phyloP scores from a whole-genome alignment of 2,888 invertebrate genomes.

The Conistra vaccinii region DNA sequence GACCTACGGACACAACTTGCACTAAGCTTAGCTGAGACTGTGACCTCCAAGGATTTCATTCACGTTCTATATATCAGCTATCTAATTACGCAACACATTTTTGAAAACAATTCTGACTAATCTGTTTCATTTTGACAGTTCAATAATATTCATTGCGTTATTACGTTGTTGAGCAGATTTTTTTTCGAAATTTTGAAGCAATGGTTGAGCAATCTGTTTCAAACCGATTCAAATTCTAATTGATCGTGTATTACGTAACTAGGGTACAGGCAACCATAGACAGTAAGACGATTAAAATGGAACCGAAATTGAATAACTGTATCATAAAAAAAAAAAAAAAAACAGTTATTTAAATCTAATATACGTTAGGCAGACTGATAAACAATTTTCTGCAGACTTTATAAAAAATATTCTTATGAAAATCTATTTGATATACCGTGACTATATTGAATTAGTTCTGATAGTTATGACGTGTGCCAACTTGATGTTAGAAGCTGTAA shows the following conservation, averaged over 20 bases:
- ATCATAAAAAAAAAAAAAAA: slow-evolving; percentile 14
- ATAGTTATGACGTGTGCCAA: slow-evolving; percentile 6
- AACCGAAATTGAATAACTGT: slow-evolving; percentile 11
- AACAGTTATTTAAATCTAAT: slow-evolving; percentile 14
- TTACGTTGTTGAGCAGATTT: no score
- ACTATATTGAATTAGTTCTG: slow-evolving; percentile 16
- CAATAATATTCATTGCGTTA: no score
- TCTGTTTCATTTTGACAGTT: no score
- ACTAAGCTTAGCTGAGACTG: slow-evolving; percentile 34
- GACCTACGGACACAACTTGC: slow-evolving; percentile 55
- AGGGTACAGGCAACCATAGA: slow-evolving; percentile 18
- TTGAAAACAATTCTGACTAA: no score
- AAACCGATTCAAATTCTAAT: no score
- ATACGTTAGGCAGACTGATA: slow-evolving; percentile 6
- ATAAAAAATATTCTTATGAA: not conserved
- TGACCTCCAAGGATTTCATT: slow-evolving; percentile 53
- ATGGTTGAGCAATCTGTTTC: no score
- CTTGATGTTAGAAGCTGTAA: slow-evolving; percentile 12
- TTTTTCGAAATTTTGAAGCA: no score
- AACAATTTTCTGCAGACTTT: not conserved
- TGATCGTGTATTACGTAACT: no score
- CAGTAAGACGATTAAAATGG: slow-evolving; percentile 33
- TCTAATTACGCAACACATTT: no score
- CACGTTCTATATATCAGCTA: slow-evolving; percentile 7
- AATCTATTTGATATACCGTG: slow-evolving; percentile 19